phyloP scores from a whole-genome alignment of 2,888 invertebrate species.

The Ferdinandea cuprea region DNA sequence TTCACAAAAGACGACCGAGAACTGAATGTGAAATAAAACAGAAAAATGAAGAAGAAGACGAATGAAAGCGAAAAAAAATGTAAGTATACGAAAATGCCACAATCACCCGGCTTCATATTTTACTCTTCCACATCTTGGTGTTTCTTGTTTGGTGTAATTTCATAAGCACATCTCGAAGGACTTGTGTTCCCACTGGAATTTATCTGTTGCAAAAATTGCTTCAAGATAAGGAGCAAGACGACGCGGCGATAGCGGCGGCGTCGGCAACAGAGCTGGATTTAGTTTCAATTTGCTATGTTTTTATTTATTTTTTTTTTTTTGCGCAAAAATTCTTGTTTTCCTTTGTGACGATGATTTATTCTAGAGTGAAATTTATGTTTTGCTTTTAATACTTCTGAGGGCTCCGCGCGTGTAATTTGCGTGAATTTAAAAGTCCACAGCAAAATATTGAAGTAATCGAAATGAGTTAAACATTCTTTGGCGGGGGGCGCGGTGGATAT shows the following conservation, averaged over 20 bases:
- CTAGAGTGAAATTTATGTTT: constrained; percentile 58
- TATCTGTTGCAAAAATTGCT: constrained; percentile 57
- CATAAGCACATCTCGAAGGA: constrained; percentile 64
- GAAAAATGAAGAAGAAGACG: constrained; percentile 6
- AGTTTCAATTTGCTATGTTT: background rate
- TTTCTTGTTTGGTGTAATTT: constrained; percentile 62
- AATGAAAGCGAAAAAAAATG: background rate
- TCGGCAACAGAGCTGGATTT: no score
- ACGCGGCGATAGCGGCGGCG: background rate
- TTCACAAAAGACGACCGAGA: constrained; percentile 49
- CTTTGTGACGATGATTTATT: constrained; percentile 63
- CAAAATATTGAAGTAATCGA: constrained; percentile 10
- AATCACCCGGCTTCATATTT: constrained; percentile 42
- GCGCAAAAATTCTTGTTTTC: constrained; percentile 18
- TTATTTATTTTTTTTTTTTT: constrained; percentile 7
- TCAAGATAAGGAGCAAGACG: constrained; percentile 35
- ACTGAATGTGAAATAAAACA: no score
- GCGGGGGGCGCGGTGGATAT: background rate
- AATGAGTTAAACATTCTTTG: constrained; percentile 14
- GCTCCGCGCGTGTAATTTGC: constrained; percentile 40
- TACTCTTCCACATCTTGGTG: constrained; percentile 36
- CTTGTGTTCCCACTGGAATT: constrained; percentile 59
- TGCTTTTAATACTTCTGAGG: constrained; percentile 24
- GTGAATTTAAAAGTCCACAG: constrained; percentile 47
- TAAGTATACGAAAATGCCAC: constrained; percentile 26